These are phyloP conservation scores for Tragelaphus strepsiceros DNA, from an alignment of 2,113 vertebrate genomes.

Conservation along the genomic window DNA sequence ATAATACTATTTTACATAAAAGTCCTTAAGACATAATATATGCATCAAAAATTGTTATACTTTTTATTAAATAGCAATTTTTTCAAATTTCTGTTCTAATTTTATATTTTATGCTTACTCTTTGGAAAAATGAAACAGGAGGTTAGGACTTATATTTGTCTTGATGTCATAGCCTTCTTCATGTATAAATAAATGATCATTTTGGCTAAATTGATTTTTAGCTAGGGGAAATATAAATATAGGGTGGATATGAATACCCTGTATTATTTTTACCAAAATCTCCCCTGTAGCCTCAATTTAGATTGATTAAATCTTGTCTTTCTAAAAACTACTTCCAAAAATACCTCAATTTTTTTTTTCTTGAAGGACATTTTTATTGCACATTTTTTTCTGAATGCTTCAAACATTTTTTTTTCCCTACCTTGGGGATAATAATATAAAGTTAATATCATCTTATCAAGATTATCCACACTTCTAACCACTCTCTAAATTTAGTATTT, in stretches of 20 bases:
- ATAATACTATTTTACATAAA: background rate
- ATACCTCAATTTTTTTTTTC: slow-evolving; percentile 10
- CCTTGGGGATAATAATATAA: background rate
- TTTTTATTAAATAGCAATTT: slow-evolving; percentile 18
- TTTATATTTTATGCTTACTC: slow-evolving; percentile 4
- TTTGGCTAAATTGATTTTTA: slow-evolving; percentile 64
- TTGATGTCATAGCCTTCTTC: slow-evolving; percentile 41
- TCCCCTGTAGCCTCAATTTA: slow-evolving; percentile 39
- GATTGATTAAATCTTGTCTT: slow-evolving; percentile 46
- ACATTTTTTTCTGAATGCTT: background rate
- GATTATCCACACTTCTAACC: background rate
- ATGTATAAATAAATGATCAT: slow-evolving; percentile 63
- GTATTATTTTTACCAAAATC: slow-evolving; percentile 65
- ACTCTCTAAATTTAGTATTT: background rate
- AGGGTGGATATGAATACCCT: slow-evolving; percentile 55
- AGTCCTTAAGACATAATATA: background rate
- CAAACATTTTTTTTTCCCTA: background rate
- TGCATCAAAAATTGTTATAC: background rate
- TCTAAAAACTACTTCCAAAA: slow-evolving; percentile 40
- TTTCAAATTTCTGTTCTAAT: background rate
- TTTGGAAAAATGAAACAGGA: slow-evolving; percentile 24
- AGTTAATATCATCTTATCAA: background rate
- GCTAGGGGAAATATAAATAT: slow-evolving; percentile 62
- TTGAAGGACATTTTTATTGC: slow-evolving; percentile 38
- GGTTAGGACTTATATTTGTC: slow-evolving; percentile 17